Evolutionary conservation across 2,888 invertebrate species (phyloP).

Genomic region (Camponotus fellah): DNA sequence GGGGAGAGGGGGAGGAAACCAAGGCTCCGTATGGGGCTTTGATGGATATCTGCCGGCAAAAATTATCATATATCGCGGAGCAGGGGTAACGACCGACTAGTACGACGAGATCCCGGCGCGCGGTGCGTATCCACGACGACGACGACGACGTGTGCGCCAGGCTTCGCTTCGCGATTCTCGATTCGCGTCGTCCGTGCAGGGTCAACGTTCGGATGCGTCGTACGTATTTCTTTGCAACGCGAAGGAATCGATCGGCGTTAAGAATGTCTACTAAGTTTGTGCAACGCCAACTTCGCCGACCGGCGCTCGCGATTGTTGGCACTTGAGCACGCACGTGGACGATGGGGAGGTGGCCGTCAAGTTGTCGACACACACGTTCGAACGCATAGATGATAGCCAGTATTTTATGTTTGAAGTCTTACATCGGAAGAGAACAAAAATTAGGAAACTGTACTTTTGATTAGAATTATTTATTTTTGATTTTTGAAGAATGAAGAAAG

Average conservation of each 20-base stretch:
- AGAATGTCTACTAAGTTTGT: conserved; percentile 40
- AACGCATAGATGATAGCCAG: not conserved
- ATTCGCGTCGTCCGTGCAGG: conserved; percentile 68
- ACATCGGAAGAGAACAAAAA: not conserved
- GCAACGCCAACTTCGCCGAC: conserved; percentile 1
- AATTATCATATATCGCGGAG: conserved; percentile 63
- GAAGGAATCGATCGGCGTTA: conserved; percentile 57
- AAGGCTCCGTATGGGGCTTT: conserved; percentile 24
- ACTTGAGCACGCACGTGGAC: conserved; percentile 40
- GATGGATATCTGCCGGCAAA: conserved; percentile 53
- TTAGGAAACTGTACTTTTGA: not conserved
- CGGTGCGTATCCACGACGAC: conserved; percentile 31
- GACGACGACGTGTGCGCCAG: conserved; percentile 72
- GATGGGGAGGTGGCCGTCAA: not conserved
- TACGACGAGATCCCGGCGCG: conserved; percentile 44
- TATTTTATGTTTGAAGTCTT: not conserved
- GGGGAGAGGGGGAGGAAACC: conserved; percentile 52
- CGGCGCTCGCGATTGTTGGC: conserved; percentile 21
- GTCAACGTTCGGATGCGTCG: conserved; percentile 70
- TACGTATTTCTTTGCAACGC: conserved; percentile 61
- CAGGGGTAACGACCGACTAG: conserved; percentile 70
- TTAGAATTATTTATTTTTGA: not conserved
- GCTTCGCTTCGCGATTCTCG: conserved; percentile 70
- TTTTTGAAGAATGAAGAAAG: not conserved
- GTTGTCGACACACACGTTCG: conserved; percentile 8